Conservation (phyloP, 2,797 vertebrate species). For the Crypturellus tataupa region DNA sequence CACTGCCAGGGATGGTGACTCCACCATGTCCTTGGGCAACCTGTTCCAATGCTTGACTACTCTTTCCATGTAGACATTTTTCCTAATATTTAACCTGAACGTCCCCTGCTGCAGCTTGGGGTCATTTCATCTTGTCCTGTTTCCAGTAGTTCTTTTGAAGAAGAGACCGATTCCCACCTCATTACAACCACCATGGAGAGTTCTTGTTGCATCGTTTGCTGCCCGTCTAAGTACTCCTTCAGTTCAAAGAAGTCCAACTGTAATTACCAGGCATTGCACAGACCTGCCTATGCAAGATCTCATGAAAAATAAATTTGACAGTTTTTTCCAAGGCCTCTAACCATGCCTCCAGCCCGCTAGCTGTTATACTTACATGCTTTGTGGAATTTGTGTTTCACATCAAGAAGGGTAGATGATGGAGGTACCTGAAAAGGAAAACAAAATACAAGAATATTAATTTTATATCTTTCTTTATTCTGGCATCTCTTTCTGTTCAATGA, state of each 20-base stretch:
- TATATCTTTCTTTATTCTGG: neutral
- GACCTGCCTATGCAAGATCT: neutral
- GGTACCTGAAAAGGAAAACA: conserved; percentile 78
- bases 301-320: conserved; percentile 42
- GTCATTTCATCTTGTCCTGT: no score
- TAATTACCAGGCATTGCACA: neutral
- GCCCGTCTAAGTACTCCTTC: neutral
- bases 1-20: no score
- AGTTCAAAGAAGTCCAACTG: neutral
- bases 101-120: no score
- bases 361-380: conserved; percentile 82
- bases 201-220: neutral
- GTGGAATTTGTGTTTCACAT: conserved; percentile 86
- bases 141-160: no score
- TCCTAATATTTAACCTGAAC: no score
- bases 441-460: conserved; percentile 24
- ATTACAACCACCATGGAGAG: no score
- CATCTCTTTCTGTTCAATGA: neutral
- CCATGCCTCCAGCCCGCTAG: neutral
- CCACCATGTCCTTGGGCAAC: no score
- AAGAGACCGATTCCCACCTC: no score
- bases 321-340: neutral
- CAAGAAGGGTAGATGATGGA: conserved; percentile 82
- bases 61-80: no score
- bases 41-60: no score